phyloP scores from a whole-genome alignment of 1,140 invertebrate genomes.

The Leucophenga varia region DNA sequence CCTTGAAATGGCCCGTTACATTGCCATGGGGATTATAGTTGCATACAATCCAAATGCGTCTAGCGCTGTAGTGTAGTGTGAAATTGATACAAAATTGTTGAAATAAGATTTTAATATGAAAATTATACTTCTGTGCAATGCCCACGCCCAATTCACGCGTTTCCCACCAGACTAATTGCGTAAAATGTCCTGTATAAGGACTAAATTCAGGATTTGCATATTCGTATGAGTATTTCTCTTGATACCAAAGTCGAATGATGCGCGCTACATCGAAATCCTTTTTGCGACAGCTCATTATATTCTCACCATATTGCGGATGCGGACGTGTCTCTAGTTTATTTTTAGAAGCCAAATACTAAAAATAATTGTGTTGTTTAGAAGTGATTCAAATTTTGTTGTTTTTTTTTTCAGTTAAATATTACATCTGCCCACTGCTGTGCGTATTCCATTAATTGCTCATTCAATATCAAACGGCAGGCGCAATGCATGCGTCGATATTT shows the following conservation, averaged over 20 bases:
- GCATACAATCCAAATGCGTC: conserved; percentile 17
- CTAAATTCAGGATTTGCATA: conserved; percentile 64
- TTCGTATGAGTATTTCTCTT: conserved; percentile 61
- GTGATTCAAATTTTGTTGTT: too few species aligned
- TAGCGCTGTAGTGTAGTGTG: conserved; percentile 4
- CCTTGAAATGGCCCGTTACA: conserved; percentile 8
- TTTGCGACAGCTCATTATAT: conserved; percentile 6
- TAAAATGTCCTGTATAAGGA: conserved; percentile 67
- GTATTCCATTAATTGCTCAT: conserved; percentile 8
- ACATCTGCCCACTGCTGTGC: conserved; percentile 19
- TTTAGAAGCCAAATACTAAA: conserved; percentile 1
- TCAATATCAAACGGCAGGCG: conserved; percentile 10
- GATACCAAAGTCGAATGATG: conserved; percentile 58
- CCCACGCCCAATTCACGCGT: conserved; percentile 70
- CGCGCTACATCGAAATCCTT: conserved; percentile 4
- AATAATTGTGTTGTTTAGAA: too few species aligned
- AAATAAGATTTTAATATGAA: neutral
- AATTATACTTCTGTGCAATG: conserved; percentile 60
- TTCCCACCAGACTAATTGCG: conserved; percentile 71
- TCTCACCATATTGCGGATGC: conserved; percentile 2
- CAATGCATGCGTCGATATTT: conserved; percentile 21
- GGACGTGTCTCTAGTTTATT: conserved; percentile 3
- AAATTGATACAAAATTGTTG: neutral
- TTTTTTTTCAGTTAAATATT: too few species aligned
- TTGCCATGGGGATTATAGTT: conserved; percentile 23